These are phyloP conservation scores for Lasioglossum zephyrum DNA, from an alignment of 2,888 invertebrate species.

Conservation along the genomic window DNA sequence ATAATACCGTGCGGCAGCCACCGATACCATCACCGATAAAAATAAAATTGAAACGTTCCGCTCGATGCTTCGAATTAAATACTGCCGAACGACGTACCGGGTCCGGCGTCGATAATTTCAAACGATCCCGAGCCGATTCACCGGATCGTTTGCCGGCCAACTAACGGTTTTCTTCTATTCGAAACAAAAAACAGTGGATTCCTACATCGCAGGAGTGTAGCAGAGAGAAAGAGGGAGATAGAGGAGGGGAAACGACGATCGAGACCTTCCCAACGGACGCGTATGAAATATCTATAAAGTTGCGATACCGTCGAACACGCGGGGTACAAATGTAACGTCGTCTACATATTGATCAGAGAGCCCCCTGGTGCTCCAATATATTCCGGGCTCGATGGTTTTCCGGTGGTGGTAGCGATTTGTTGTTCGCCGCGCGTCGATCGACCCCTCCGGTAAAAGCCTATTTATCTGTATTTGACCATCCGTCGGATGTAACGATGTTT, in stretches of 20 bases:
- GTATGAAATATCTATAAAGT: constrained; percentile 26
- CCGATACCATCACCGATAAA: neutral
- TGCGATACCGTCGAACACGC: constrained; percentile 34
- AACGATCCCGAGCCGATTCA: neutral
- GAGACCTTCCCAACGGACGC: constrained; percentile 11
- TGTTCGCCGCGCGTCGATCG: constrained; percentile 3
- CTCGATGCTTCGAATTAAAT: neutral
- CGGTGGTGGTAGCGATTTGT: constrained; percentile 47
- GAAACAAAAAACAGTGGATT: neutral
- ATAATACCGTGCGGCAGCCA: neutral
- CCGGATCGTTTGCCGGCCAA: neutral
- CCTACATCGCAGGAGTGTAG: neutral
- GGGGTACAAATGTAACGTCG: constrained; percentile 46
- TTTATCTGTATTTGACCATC: constrained; percentile 23
- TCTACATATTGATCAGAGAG: constrained; percentile 55
- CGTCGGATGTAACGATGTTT: neutral
- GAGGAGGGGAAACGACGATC: constrained; percentile 17
- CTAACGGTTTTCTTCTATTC: neutral
- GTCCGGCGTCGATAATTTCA: neutral
- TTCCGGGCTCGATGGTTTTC: constrained; percentile 28
- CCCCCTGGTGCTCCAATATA: constrained; percentile 26
- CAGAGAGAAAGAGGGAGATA: neutral
- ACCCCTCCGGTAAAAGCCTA: neutral
- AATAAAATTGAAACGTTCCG: neutral
- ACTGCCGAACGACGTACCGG: neutral